A percentile compares a stretch with the other conserved stretches of the same genome.
Evolutionary conservation across 1,140 invertebrate species (phyloP).

Genomic region (Scaptomyza hsui): DNA sequence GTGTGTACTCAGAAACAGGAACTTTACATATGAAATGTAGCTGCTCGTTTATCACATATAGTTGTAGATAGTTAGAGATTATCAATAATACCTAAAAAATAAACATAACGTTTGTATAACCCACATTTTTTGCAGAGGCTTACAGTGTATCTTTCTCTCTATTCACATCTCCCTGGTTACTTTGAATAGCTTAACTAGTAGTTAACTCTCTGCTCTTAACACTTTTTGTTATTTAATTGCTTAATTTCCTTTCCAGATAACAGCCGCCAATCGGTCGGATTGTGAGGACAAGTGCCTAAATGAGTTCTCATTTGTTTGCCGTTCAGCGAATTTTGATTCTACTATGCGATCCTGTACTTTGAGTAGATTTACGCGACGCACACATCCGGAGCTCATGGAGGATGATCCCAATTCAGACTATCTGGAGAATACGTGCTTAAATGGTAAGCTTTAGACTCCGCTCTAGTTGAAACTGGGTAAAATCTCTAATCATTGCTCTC

Average conservation of each 20-base stretch:
- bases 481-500: background rate
- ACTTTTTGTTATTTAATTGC: background rate
- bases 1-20: too few relatives aligned
- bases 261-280: slow-evolving; percentile 92
- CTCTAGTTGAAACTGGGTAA: background rate
- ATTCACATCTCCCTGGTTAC: too few relatives aligned
- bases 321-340: slow-evolving; percentile 92
- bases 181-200: background rate
- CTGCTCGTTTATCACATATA: background rate
- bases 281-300: slow-evolving; percentile 96
- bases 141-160: too few relatives aligned
- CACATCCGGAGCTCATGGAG: slow-evolving; percentile 92
- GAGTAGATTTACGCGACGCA: slow-evolving; percentile 91
- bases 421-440: slow-evolving; percentile 95
- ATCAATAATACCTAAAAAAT: background rate
- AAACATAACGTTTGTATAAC: too few relatives aligned
- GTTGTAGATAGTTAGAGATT: too few relatives aligned
- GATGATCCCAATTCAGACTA: slow-evolving; percentile 95
- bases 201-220: too few relatives aligned
- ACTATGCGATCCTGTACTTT: slow-evolving; percentile 90
- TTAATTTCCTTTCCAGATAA: slow-evolving; percentile 84
- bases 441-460: slow-evolving; percentile 86
- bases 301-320: slow-evolving; percentile 94
- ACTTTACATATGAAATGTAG: too few relatives aligned
- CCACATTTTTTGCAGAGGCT: too few relatives aligned